Percentiles rank a stretch among this genome's conserved stretches.
These are phyloP conservation scores for Mirounga angustirostris DNA, from an alignment of 2,113 vertebrate genomes.

Conservation along the genomic window DNA sequence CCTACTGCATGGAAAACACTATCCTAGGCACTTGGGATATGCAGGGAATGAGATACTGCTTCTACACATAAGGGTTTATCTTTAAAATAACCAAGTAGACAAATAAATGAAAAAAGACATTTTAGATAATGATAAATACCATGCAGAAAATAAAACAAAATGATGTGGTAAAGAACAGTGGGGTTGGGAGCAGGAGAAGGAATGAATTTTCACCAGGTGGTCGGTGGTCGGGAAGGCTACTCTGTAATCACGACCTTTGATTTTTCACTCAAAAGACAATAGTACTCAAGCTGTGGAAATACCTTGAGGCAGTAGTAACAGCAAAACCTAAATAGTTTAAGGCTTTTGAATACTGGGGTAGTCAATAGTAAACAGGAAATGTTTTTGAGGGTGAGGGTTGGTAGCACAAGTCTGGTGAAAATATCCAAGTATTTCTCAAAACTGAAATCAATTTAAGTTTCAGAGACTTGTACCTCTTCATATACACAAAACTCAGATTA, in stretches of 20 bases:
- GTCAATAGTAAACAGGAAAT: background rate
- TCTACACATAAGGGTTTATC: background rate
- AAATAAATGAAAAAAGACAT: background rate
- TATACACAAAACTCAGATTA: background rate
- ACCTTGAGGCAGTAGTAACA: background rate
- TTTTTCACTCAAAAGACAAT: background rate
- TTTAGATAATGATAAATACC: background rate
- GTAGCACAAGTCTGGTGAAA: background rate
- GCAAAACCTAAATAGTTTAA: background rate
- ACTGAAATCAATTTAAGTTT: background rate
- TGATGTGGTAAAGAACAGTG: background rate
- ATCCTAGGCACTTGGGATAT: background rate
- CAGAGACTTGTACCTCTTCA: background rate
- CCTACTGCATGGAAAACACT: background rate
- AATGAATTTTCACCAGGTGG: background rate
- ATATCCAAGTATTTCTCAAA: background rate
- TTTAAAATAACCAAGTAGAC: slow-evolving; percentile 30
- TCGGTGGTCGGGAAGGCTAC: background rate
- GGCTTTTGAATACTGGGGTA: background rate
- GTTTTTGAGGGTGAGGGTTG: background rate
- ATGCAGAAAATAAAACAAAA: background rate
- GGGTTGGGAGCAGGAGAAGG: too few relatives aligned
- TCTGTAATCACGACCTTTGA: background rate
- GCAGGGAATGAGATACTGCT: background rate
- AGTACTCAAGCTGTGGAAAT: too few relatives aligned